These are phyloP conservation scores for Maconellicoccus hirsutus DNA, from an alignment of 1,140 invertebrate species.

Conservation along the genomic window DNA sequence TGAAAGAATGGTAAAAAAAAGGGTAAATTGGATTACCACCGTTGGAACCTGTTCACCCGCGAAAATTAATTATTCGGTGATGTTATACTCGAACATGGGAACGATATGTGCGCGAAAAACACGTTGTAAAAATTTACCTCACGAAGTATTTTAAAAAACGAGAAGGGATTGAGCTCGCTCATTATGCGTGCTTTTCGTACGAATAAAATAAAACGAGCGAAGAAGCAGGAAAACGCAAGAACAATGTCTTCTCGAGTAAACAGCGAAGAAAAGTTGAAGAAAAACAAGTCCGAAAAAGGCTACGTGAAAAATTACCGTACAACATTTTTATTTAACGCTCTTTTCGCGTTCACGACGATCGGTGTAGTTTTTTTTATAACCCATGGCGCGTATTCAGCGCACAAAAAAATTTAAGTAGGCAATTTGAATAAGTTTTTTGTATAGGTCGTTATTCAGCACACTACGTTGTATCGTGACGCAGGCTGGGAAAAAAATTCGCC, in stretches of 20 bases:
- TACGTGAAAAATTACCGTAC: conserved; percentile 8
- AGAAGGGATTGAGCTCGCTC: not conserved
- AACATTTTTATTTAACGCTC: conserved; percentile 1
- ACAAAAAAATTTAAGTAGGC: conserved; percentile 9
- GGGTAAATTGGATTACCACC: too few species aligned
- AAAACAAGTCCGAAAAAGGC: conserved; percentile 3
- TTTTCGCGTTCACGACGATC: not conserved
- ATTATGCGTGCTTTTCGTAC: conserved; percentile 8
- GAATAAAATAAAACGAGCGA: not conserved
- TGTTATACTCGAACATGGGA: too few species aligned
- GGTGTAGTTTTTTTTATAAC: not conserved
- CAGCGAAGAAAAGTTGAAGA: conserved; percentile 7
- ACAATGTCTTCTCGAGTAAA: not conserved
- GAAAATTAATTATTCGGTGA: too few species aligned
- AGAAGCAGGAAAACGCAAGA: not conserved
- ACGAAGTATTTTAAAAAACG: conserved; percentile 4
- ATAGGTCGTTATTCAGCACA: not conserved
- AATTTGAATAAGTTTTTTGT: conserved; percentile 4
- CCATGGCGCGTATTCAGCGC: not conserved
- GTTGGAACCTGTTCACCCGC: too few species aligned
- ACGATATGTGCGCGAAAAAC: not conserved
- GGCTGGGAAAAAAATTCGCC: not conserved
- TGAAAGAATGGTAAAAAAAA: too few species aligned
- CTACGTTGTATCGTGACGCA: not conserved
- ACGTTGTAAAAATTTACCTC: conserved; percentile 3